Conservation (phyloP, 92 coral and sea anemone genomes). For the Siderastrea siderea region DNA sequence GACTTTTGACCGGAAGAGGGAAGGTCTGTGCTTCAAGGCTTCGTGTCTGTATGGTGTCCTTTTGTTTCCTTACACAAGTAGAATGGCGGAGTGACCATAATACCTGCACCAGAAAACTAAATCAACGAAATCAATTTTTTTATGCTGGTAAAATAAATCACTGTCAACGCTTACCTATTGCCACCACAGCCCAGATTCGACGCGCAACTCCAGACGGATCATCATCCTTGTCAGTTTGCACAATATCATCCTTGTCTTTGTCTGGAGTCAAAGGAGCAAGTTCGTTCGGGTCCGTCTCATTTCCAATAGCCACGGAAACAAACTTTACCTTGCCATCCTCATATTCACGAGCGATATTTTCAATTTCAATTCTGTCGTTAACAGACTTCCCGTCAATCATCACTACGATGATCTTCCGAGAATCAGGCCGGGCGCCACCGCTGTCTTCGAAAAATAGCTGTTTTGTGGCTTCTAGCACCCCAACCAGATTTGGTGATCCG, state of each 20-base stretch:
- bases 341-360: constrained; percentile 41
- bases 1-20: no score
- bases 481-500: constrained; percentile 65
- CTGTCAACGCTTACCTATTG: constrained; percentile 44
- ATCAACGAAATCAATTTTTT: no score
- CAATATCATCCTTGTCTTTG: constrained; percentile 54
- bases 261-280: constrained; percentile 65
- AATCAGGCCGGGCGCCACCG: constrained; percentile 84
- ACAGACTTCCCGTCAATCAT: constrained; percentile 74
- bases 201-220: constrained; percentile 49
- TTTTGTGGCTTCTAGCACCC: constrained; percentile 64
- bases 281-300: constrained; percentile 63
- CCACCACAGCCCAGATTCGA: constrained; percentile 54
- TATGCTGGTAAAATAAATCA: neutral
- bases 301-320: constrained; percentile 78
- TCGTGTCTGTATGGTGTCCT: no score
- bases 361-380: constrained; percentile 47
- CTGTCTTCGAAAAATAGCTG: constrained; percentile 65
- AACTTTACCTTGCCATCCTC: constrained; percentile 67
- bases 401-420: constrained; percentile 80
- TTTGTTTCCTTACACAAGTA: no score
- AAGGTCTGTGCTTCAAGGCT: no score
- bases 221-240: constrained; percentile 59
- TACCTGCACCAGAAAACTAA: no score
- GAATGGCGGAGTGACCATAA: no score